Base-by-base conservation (phyloP, 2,888 invertebrate genomes). In the Napeogenes inachia region DNA sequence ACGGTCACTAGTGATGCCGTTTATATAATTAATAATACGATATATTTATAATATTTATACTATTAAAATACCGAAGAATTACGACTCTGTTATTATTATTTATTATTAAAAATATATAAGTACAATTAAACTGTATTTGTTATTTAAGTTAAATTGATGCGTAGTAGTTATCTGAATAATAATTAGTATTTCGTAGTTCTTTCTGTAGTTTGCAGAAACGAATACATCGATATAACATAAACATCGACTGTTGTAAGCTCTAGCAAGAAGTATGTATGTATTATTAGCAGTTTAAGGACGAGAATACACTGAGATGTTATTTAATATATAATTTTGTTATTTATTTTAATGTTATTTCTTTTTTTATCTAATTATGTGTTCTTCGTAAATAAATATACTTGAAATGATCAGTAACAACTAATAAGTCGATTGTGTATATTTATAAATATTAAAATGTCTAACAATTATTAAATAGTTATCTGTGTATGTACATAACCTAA, bases 221-320 rank as follows among this genome's bases (percentile, higher is more conserved):
- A 8, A 6, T 45, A n/a, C 53, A 72, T 74, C 73, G 76, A 73
- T 45, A 47, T 4, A 50, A 4, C 30, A 30, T 3, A 30, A 50
- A 3, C 8, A 8, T 50, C 47, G 47, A 21, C 50, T 30, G 5
- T 50, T 12, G 30, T 30, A 30, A 50, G 35, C 13, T 59, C 45
- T 79, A 70, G 75, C 70, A 73, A 78, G 76, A 83, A 84, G 85
- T 84, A 82, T 81, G 83, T 76, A 74, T 77, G 80, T 87, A 86
- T 87, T 89, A 89, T 89, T 89, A 89, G 84, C 84, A 66, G 72
- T 62, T 69, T 83, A 81, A 83, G 73, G 81, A 63, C 62, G 63
- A 57, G 76, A 67, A 54, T 75, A 83, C 78, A 85, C 68, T 71
- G 73, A 0, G n/a, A 33, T 30, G 21, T 21, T 21, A 13, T 50